Conservation (phyloP, 2,113 vertebrate genomes). For the Hemiprocne comata region DNA sequence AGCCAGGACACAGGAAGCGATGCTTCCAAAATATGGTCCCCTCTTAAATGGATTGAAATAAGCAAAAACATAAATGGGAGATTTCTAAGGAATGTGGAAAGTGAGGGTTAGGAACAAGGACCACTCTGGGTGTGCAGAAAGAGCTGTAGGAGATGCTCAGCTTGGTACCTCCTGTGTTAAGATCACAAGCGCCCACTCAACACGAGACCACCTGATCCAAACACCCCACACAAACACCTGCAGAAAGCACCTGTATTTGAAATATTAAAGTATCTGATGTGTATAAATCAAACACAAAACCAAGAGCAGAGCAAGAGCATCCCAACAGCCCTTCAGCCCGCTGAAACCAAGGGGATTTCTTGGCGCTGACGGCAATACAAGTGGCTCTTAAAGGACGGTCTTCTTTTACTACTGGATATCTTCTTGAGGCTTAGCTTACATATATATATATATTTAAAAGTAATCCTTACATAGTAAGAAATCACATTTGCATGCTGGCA, state of each 20-base stretch:
- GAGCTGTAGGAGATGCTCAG: neutral
- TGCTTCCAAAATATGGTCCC: neutral
- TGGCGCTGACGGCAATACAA: slow-evolving; percentile 27
- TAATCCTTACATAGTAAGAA: slow-evolving; percentile 59
- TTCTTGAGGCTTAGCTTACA: slow-evolving; percentile 36
- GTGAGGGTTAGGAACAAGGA: neutral
- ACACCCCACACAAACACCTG: rapidly evolving
- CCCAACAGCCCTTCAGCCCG: neutral
- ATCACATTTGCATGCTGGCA: slow-evolving; percentile 65
- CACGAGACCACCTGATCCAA: rapidly evolving
- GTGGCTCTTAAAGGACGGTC: neutral
- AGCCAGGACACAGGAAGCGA: neutral
- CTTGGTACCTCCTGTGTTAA: neutral
- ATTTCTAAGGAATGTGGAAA: neutral
- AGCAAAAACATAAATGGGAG: too few species aligned
- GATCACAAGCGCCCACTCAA: rapidly evolving
- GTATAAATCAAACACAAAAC: neutral
- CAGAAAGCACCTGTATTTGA: rapidly evolving
- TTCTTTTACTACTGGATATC: slow-evolving; percentile 17
- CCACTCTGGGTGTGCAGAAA: rapidly evolving
- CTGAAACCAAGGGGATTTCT: slow-evolving; percentile 49
- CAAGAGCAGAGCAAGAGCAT: neutral
- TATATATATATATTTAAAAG: neutral
- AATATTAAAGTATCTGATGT: neutral
- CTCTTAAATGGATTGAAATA: neutral